Evolutionary conservation across 2,888 invertebrate genomes (phyloP).

Genomic region (Tinea trinotella): DNA sequence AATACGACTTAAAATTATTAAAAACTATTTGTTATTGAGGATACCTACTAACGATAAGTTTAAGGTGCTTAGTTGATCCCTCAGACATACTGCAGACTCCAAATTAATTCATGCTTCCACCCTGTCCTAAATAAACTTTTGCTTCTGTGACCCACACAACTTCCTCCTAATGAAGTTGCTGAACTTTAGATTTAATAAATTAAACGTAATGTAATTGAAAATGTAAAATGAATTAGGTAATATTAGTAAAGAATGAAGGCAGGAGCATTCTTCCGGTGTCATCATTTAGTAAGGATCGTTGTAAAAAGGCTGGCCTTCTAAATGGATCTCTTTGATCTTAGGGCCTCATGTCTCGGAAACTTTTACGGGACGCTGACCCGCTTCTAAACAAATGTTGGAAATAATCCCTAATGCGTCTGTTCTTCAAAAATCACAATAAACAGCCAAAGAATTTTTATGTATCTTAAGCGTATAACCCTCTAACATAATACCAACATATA

Average conservation of each 20-base stretch:
- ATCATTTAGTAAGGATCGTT: not conserved
- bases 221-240: not conserved
- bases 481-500: not conserved
- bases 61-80: not conserved
- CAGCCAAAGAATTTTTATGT: too few species aligned
- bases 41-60: too few species aligned
- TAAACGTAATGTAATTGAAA: not conserved
- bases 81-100: not conserved
- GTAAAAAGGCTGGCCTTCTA: not conserved
- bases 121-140: constrained; percentile 10
- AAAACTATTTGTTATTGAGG: too few species aligned
- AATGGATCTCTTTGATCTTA: constrained; percentile 49
- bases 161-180: constrained; percentile 3
- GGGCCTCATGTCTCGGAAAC: constrained; percentile 55
- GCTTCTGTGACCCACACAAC: not conserved
- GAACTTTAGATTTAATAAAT: not conserved
- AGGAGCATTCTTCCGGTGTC: not conserved
- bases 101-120: constrained; percentile 5
- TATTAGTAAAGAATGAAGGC: not conserved
- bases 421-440: constrained; percentile 12
- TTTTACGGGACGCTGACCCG: constrained; percentile 65
- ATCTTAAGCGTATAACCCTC: too few species aligned
- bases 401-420: constrained; percentile 6
- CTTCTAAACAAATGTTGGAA: constrained; percentile 40
- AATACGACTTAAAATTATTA: too few species aligned